These are phyloP conservation scores for Tiliacea aurago DNA, from an alignment of 2,888 invertebrate genomes.

Conservation along the genomic window DNA sequence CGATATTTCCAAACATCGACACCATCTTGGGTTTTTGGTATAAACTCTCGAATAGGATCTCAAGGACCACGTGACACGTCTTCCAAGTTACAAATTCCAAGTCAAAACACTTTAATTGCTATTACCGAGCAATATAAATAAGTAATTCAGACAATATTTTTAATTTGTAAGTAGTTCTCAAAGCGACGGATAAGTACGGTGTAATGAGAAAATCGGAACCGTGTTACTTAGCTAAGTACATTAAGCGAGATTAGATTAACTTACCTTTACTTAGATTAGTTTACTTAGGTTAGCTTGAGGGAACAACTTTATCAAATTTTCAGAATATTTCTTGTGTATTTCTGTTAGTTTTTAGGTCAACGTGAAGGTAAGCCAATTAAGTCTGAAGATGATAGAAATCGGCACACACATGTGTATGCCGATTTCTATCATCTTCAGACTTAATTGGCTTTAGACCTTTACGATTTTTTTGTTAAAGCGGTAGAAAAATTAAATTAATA, in stretches of 20 bases:
- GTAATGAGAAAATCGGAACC: slow-evolving; percentile 59
- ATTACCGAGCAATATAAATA: slow-evolving; percentile 14
- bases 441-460: background rate
- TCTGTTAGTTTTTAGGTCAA: slow-evolving; percentile 13
- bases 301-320: slow-evolving; percentile 41
- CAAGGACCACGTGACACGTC: too few species aligned
- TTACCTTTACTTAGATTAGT: slow-evolving; percentile 64
- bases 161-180: slow-evolving; percentile 27
- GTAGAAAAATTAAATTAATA: background rate
- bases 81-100: background rate
- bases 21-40: too few species aligned
- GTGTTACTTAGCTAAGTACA: slow-evolving; percentile 49
- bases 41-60: background rate
- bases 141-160: slow-evolving; percentile 33
- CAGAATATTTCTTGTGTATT: slow-evolving; percentile 24
- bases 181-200: slow-evolving; percentile 40
- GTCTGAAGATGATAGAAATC: background rate
- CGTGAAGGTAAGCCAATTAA: background rate
- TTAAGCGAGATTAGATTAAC: slow-evolving; percentile 58
- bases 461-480: background rate
- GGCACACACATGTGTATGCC: too few species aligned
- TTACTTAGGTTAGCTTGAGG: slow-evolving; percentile 44
- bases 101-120: background rate
- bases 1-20: too few species aligned
- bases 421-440: background rate